Evolutionary conservation across 2,888 invertebrate species (phyloP).

Genomic region (Netelia melanura): DNA sequence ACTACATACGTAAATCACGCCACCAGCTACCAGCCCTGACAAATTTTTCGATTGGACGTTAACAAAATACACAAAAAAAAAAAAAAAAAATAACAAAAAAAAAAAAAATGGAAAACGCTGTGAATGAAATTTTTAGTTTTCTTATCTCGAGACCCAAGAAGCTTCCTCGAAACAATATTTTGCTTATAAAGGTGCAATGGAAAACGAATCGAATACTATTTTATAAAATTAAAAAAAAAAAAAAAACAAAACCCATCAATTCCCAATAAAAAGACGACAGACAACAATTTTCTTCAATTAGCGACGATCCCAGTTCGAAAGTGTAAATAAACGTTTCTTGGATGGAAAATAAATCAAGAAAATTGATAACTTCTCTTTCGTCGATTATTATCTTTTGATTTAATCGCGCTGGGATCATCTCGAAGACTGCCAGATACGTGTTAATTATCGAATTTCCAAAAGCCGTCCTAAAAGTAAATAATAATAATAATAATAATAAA

Average conservation of each 20-base stretch:
- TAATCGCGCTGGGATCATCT: constrained; percentile 53
- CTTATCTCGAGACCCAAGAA: background rate
- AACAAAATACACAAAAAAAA: constrained; percentile 1
- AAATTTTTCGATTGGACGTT: constrained; percentile 12
- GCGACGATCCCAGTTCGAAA: constrained; percentile 51
- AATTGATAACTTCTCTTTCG: background rate
- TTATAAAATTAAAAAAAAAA: constrained; percentile 1
- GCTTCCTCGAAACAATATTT: background rate
- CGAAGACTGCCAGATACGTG: constrained; percentile 41
- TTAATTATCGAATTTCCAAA: constrained; percentile 57
- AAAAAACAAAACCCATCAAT: constrained; percentile 35
- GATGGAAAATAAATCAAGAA: constrained; percentile 1
- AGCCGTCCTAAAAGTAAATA: constrained; percentile 60
- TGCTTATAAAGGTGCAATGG: background rate
- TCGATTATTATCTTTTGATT: background rate
- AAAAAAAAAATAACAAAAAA: background rate
- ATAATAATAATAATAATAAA: constrained; percentile 9
- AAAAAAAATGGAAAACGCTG: constrained; percentile 4
- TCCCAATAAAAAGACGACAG: constrained; percentile 17
- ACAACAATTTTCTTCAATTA: constrained; percentile 20
- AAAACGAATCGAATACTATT: constrained; percentile 3
- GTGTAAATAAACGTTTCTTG: background rate
- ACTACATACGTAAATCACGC: background rate
- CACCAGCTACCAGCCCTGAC: constrained; percentile 25
- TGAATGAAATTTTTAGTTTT: constrained; percentile 1